Evolutionary conservation across 2,888 invertebrate species (phyloP), one percentile per base, ranked within the genome.

Genomic region (Balanococcus diminutus): DNA sequence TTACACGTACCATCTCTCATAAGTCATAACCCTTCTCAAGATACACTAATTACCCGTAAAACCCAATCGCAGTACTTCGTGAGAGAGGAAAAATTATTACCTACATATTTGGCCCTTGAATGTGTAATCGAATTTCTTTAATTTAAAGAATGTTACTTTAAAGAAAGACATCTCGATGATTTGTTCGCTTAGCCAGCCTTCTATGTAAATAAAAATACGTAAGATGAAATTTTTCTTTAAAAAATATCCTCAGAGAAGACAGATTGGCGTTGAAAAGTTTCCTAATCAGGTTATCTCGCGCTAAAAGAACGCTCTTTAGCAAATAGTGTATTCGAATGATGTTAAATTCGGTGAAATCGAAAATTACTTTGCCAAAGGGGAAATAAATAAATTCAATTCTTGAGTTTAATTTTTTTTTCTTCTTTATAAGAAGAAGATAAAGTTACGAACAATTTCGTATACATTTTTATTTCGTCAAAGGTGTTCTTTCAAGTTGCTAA

Each of bases 261-360:
- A 28, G 14, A 67, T 67, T 67, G 61, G 61, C 61, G 61, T 25
- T 67, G 61, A 67, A 67, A 67, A 67, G 61, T 67, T 67, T 28
- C 61, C 22, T 67, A 67, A 67, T 67, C 25, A 28, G 28, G 61
- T 67, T 67, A 67, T n/a, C 28, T 67, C 61, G 25, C 19, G 51
- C 4, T 19, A 51, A 67, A 67, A 19, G 19, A 11, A 11, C 28
- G 28, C 61, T 67, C 61, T 67, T 67, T 67, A 28, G 61, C 14
- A 28, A 67, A 28, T 67, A 67, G 25, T 14, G 9, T 67, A 67
- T 22, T 22, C 61, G 28, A 51, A 51, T 25, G 61, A 19, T 8
- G 51, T 19, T 9, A 9, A 51, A 51, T 51, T 67, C 28, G 11
- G 61, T 67, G 9, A 28, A 14, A 28, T 67, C 25, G 11, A 67